phyloP scores from a whole-genome alignment of 2,797 vertebrate genomes.

The Gouania willdenowi region DNA sequence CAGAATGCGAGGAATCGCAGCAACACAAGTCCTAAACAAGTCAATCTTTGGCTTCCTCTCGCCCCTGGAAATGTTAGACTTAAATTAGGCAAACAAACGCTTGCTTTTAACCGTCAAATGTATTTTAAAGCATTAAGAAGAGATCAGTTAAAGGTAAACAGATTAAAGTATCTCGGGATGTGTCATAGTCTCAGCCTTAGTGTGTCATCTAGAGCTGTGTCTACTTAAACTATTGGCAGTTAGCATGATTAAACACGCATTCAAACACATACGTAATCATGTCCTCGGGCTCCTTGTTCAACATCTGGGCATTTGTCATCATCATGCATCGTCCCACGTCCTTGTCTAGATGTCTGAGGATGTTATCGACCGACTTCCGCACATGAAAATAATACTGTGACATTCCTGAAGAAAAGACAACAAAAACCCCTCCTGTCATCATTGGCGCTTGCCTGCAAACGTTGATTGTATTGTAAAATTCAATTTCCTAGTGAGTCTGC shows the following conservation, averaged over 20 bases:
- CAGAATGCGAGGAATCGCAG: constrained; percentile 92
- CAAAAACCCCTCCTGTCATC: too few species aligned
- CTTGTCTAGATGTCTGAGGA: constrained; percentile 94
- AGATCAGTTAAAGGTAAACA: too few species aligned
- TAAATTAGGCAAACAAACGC: too few species aligned
- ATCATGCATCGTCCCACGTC: constrained; percentile 98
- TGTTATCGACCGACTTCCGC: constrained; percentile 92
- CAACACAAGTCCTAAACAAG: constrained; percentile 94
- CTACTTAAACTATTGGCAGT: background rate
- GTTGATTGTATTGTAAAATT: background rate
- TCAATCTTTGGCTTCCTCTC: constrained; percentile 98
- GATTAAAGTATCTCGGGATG: too few species aligned
- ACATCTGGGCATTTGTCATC: constrained; percentile 96
- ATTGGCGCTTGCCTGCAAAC: too few species aligned
- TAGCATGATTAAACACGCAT: background rate
- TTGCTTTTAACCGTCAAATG: background rate
- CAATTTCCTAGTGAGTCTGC: background rate
- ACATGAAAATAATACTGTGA: constrained; percentile 95
- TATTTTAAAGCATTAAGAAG: too few species aligned
- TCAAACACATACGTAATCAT: constrained; percentile 93
- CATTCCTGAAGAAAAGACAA: constrained; percentile 95
- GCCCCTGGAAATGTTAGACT: constrained; percentile 71
- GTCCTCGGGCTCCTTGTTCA: constrained; percentile 97
- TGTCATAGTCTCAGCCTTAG: too few species aligned
- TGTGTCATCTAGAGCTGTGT: background rate